These are phyloP conservation scores for Ginglymostoma cirratum DNA, from an alignment of 2,113 vertebrate species.

Conservation along the genomic window DNA sequence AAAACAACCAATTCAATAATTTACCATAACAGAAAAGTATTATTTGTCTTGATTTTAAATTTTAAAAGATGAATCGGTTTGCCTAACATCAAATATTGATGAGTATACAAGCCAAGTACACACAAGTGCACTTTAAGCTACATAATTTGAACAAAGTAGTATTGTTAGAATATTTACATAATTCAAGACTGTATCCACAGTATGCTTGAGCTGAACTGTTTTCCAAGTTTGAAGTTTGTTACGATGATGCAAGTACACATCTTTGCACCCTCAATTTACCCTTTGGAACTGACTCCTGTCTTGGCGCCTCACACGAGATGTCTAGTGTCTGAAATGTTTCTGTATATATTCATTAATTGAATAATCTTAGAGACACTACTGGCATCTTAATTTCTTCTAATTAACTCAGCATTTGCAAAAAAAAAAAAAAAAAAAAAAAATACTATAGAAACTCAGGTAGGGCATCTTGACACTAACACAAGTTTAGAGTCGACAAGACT, in stretches of 20 bases:
- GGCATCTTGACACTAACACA: no score
- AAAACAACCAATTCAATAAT: neutral
- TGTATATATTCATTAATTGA: neutral
- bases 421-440: neutral
- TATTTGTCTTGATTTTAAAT: neutral
- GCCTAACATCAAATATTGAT: neutral
- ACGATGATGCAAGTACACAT: no score
- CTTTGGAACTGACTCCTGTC: no score
- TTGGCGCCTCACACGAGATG: no score
- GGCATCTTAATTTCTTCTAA: neutral
- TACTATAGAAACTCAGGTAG: no score
- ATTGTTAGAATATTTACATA: no score
- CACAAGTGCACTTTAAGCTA: no score
- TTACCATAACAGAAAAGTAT: neutral
- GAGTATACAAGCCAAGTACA: neutral
- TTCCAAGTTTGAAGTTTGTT: no score
- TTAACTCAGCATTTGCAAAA: neutral
- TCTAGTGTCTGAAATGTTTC: neutral
- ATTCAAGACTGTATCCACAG: no score
- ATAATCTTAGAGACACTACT: neutral
- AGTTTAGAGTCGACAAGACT: neutral
- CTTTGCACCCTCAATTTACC: no score
- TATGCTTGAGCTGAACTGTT: no score
- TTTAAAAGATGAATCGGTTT: neutral
- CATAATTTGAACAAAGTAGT: neutral